phyloP scores from a whole-genome alignment of 1,140 invertebrate species.

The Sipha flava region DNA sequence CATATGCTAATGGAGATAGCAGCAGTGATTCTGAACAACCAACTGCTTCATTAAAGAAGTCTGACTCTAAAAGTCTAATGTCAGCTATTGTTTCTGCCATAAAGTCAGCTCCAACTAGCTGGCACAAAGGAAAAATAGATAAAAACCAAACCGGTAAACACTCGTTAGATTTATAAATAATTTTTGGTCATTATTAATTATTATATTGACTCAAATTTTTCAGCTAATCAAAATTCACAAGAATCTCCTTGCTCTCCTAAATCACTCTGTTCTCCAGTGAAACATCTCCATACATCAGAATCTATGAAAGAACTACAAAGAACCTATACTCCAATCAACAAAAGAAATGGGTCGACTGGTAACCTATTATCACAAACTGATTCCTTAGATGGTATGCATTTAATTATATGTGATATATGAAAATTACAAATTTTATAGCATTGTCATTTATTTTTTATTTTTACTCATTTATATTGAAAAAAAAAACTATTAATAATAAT shows the following conservation, averaged over 20 bases:
- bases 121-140: slow-evolving; percentile 12
- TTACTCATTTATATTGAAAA: background rate
- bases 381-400: slow-evolving; percentile 19
- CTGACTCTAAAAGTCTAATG: slow-evolving; percentile 17
- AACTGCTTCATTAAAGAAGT: background rate
- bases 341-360: background rate
- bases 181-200: background rate
- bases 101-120: slow-evolving; percentile 5
- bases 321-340: background rate
- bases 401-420: background rate
- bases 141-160: background rate
- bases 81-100: slow-evolving; percentile 22
- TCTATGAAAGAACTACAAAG: slow-evolving; percentile 13
- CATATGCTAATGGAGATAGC: slow-evolving; percentile 15
- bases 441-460: background rate
- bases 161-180: background rate
- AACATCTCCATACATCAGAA: background rate
- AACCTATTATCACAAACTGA: slow-evolving; percentile 10
- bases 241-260: background rate
- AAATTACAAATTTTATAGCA: background rate
- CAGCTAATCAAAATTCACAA: background rate
- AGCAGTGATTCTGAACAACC: slow-evolving; percentile 16
- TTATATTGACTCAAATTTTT: slow-evolving; percentile 1
- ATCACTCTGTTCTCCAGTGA: background rate
- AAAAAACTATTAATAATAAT: background rate